Base-by-base conservation (phyloP, 2,888 invertebrate genomes). In the Morpho achilles region DNA sequence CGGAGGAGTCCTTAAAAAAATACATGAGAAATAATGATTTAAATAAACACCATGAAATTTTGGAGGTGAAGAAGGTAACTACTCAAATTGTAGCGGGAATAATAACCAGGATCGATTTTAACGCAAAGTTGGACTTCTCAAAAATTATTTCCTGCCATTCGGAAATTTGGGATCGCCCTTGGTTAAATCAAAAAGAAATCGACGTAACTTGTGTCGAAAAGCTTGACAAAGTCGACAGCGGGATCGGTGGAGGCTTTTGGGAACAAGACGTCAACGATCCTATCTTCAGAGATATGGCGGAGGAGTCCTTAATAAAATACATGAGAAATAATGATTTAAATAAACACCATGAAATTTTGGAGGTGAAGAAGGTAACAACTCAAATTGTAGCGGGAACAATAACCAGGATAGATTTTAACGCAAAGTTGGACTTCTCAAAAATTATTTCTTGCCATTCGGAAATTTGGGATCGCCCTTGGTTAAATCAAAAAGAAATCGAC, bases 401-500 rank as follows among this genome's bases (percentile, higher is more conserved):
- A 10, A 56, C 42, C 44, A 50, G 22, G 7, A 45, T 58, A 6
- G 23, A 46, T 16, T 58, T 47, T 32, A 10, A 45, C 8, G 46
- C 45, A 45, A 10, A n/a, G 10, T 45, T 45, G 45, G 45, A n/a
- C 10, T 9, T n/a, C 2, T 45, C 45, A n/a, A 10, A 45, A n/a
- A 3, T n/a, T 45, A 10, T 45, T n/a, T n/a, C 2, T 9, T 45
- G 45, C 10, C 45, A 10, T n/a, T 9, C 45, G 10, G 10, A 45
- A n/a, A 45, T 45, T n/a, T n/a, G 9, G 10, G 10, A 45, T 3
- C 45, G 10, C n/a, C 8, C 7, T 3, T 45, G 45, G 45, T 45
- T 45, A 45, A 45, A 45, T 9, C 1, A 8, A 10, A 45, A 8
- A 45, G 10, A 45, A 45, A 6, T 45, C 43, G 76, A 83, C 62